Base-by-base conservation (phyloP, 1,140 invertebrate species). In the Thereuonema tuberculata region DNA sequence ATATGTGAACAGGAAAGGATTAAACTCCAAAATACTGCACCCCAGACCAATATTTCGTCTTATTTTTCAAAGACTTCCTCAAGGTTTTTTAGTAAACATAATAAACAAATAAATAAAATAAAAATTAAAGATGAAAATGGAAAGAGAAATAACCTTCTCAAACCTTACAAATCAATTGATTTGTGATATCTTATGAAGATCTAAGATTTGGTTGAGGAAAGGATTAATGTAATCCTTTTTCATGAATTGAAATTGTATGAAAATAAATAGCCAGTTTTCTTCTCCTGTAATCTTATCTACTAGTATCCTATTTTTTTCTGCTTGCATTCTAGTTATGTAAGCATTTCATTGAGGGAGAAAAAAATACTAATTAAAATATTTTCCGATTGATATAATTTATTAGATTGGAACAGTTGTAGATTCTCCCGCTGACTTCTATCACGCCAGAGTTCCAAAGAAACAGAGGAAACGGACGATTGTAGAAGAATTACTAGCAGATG, bases 401-500 rank as follows among this genome's bases (percentile, higher is more conserved):
- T 59, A 79, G 76, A 70, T 80, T 67, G 81, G 80, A 31, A 74
- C 69, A 55, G 73, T 82, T 50, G 67, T 80, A 23, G 80, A 81
- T 53, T 69, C 66, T 57, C 64, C 76, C 12, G 71, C 72, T 23
- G 81, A 82, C 65, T 83, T 77, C 68, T 83, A 81, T 65, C 69
- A 83, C 63, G 71, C 71, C 17, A 77, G 92, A 56, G 70, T 94
- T 57, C 86, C 88, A 0, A 89, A 85, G 63, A 93, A 90, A 70
- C 79, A 93, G 66, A 78, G 90, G 1, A 97, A 95, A 71, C 74
- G 78, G 25, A 93, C 89, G 0, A 79, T 98, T 61, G 90, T 96
- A 0, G 92, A 98, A 63, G 93, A 98, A 71, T 75, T 97, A 0
- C 73, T 97, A 69, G 84, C 84, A 12, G 89, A 96, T 81, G 85